phyloP scores from a whole-genome alignment of 2,113 vertebrate species.

The Myotis brandtii region DNA sequence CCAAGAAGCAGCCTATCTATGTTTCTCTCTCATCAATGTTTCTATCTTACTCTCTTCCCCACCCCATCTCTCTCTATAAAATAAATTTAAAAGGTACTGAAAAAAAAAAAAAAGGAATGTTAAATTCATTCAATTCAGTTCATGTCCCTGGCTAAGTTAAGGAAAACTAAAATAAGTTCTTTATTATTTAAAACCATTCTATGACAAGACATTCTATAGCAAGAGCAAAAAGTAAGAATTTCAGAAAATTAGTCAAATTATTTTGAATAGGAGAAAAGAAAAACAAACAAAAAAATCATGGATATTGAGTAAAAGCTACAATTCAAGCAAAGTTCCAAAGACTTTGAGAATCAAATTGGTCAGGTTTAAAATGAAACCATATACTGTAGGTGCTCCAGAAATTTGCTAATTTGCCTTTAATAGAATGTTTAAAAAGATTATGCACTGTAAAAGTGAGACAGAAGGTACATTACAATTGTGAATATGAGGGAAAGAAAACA shows the following conservation, averaged over 20 bases:
- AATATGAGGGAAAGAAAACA: not conserved
- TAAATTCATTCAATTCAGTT: constrained; percentile 34
- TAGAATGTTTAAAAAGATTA: not conserved
- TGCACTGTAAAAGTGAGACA: not conserved
- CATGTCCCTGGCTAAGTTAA: not conserved
- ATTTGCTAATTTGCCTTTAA: constrained; percentile 27
- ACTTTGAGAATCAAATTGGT: not conserved
- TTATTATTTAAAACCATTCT: not conserved
- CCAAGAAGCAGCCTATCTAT: too few relatives aligned
- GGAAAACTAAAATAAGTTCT: constrained; percentile 38
- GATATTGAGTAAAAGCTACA: not conserved
- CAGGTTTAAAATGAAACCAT: not conserved
- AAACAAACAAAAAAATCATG: not conserved
- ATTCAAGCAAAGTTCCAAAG: constrained; percentile 29
- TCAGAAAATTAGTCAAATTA: not conserved
- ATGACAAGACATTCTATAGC: not conserved
- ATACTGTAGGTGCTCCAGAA: not conserved
- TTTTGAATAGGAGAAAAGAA: not conserved
- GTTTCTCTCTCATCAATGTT: too few relatives aligned
- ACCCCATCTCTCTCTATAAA: too few relatives aligned
- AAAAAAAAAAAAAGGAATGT: not conserved
- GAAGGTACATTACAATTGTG: constrained; percentile 15
- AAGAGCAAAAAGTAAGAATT: constrained; percentile 43
- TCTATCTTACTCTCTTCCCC: too few relatives aligned
- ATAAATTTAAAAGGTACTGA: too few relatives aligned